Percentiles rank a stretch among this genome's conserved stretches.
Conservation (phyloP, 2,888 invertebrate species). For the Atherix ibis region DNA sequence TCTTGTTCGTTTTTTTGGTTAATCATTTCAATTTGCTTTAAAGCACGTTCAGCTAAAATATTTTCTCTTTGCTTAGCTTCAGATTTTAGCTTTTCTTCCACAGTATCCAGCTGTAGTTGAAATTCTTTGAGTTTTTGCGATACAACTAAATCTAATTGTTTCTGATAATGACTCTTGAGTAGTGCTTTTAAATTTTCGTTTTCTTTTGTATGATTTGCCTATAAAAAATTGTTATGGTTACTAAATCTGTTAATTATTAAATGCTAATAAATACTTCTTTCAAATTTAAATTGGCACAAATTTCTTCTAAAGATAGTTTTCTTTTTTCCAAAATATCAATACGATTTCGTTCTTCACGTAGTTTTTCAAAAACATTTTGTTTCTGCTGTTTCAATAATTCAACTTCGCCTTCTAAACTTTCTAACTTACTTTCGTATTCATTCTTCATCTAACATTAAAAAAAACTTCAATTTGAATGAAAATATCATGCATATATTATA, state of each 20-base stretch:
- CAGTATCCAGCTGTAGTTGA: slow-evolving; percentile 53
- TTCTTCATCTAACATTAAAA: too few relatives aligned
- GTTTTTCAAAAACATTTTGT: slow-evolving; percentile 35
- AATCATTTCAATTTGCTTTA: slow-evolving; percentile 53
- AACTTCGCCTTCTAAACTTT: slow-evolving; percentile 3
- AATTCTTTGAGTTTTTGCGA: slow-evolving; percentile 62
- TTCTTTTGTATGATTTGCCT: slow-evolving; percentile 39
- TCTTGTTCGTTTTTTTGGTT: slow-evolving; percentile 58
- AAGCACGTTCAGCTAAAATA: slow-evolving; percentile 50
- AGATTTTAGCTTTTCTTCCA: slow-evolving; percentile 45
- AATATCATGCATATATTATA: too few relatives aligned
- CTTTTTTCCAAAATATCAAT: slow-evolving; percentile 38
- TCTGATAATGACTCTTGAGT: slow-evolving; percentile 59
- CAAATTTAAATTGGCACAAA: slow-evolving; percentile 36
- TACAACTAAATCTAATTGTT: slow-evolving; percentile 64
- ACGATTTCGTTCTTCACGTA: slow-evolving; percentile 36
- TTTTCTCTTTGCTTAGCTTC: slow-evolving; percentile 49
- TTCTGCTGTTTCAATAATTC: slow-evolving; percentile 35
- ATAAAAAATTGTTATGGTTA: too few relatives aligned
- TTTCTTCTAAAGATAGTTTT: slow-evolving; percentile 37
- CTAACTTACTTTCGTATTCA: slow-evolving; percentile 1
- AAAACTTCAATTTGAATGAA: too few relatives aligned
- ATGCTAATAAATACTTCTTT: too few relatives aligned
- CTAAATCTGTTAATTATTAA: too few relatives aligned
- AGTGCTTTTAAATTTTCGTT: too few relatives aligned